Conservation (phyloP, 2,797 vertebrate genomes). For the Cynopterus sphinx region DNA sequence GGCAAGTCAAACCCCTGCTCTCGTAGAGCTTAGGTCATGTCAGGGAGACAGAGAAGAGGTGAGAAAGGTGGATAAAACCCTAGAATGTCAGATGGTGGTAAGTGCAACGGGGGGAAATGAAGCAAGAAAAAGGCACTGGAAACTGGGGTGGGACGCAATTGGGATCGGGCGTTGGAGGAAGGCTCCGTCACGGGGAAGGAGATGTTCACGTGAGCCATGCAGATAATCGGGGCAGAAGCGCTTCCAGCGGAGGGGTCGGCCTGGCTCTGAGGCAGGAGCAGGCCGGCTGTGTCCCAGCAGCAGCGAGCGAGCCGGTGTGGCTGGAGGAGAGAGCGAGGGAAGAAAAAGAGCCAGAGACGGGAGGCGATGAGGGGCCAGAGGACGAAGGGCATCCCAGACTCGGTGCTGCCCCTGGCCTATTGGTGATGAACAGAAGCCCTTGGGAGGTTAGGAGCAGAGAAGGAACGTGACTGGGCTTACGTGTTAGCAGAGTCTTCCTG, state of each 20-base stretch:
- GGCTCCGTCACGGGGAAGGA: neutral
- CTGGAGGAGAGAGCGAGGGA: fast-evolving
- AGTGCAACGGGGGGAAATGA: neutral
- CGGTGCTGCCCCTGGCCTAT: fast-evolving
- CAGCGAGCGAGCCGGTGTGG: neutral
- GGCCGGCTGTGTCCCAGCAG: fast-evolving
- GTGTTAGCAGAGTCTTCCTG: neutral
- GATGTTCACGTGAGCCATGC: neutral
- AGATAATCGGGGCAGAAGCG: too few species aligned
- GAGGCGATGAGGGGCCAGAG: fast-evolving
- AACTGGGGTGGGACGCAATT: fast-evolving
- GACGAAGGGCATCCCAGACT: fast-evolving
- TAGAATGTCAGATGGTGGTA: fast-evolving
- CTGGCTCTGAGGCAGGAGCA: neutral
- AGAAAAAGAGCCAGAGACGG: neutral
- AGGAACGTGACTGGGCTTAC: neutral
- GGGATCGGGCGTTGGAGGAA: neutral
- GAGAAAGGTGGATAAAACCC: fast-evolving
- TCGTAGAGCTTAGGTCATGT: neutral
- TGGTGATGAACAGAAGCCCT: fast-evolving
- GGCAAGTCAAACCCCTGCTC: neutral
- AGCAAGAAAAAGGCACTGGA: neutral
- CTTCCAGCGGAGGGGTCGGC: neutral
- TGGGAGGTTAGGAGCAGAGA: neutral
- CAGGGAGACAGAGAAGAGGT: neutral